Base-by-base conservation (phyloP, 2,888 invertebrate genomes). In the Seira musarum region DNA sequence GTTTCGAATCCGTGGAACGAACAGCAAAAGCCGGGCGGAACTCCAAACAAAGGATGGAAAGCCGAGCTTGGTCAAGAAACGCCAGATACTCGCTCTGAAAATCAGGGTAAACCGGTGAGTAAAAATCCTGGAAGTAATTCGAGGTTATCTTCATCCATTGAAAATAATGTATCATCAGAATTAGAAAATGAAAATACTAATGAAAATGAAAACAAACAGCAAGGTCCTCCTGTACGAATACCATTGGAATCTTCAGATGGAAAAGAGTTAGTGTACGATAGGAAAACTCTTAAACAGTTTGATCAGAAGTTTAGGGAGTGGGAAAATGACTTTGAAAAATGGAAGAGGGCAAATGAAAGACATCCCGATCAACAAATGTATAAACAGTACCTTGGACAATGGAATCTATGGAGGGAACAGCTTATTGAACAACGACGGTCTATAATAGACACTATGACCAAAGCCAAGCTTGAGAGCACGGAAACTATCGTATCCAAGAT, bases 241-340 rank as follows among this genome's bases (percentile, higher is more conserved):
- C 76, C 72, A 0, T 68, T 83, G 49, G 80, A 64, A 24, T 40
- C 80, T 10, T 64, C 68, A 1, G 82, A 80, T 53, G 79, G 80
- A 1, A 76, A 69, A 19, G 76, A 80, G 10, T 61, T 83, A 8
- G 70, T 76, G 24, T 85, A 86, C 68, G 85, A 86, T 46, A 70
- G 66, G 53, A 83, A 83, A 13, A 81, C 80, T 40, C 67, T 86
- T 19, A 80, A 84, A 68, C 83, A 80, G n/a, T 86, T 86, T 66
- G 86, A 86, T 46, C 69, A 75, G 17, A 86, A 85, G 53, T 86
- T 85, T 71, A 57, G 82, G 5, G 83, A 83, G 22, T 86, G 86
- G 86, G 86, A 86, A 76, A 80, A 81, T 21, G 73, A 85, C 63
- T 85, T 86, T 82, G 86, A 86, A 63, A 69, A 76, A 8, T 86